Base-by-base conservation (phyloP, 2,113 vertebrate species). In the Athene cunicularia region DNA sequence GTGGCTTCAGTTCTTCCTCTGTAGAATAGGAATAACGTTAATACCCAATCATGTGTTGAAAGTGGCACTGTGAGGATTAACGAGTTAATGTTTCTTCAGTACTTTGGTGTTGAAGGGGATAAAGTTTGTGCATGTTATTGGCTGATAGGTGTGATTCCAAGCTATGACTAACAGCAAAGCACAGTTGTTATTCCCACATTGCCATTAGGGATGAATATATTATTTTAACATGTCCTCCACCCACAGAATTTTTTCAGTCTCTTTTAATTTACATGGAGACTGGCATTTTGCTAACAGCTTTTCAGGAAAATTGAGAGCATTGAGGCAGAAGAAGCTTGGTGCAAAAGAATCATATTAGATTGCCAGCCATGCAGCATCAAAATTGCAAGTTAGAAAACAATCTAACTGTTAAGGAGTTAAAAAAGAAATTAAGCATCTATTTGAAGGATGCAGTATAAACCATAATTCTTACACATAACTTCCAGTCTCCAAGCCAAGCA, bases 221-320 rank as follows among this genome's bases (percentile, higher is more conserved):
- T 89, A 50, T 52, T 94, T 86, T 93, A 82, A 21, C 26, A 27
- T n/a, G 28, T 53, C 55, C 30, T 82, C 49, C 45, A 23, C 58
- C 23, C 90, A 90, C 71, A 84, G 17, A 87, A 67, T 59, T 62
- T 72, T 94, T 82, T 96, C 80, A 82, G 19, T 86, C 50, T 70
- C 33, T 87, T 90, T 74, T 21, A 59, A 90, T 79, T 96, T 84
- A 55, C 41, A 66, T 47, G 89, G 39, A 83, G 32, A 28, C 76
- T 74, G 35, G 59, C 12, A 19, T 75, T 76, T 83, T 93, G n/a
- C 73, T 94, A 73, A 35, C 71, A 97, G 60, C 35, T 93, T 93
- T 96, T 96, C 88, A 95, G 77, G 86, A 95, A 96, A 63, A 95
- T 68, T 21, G 12, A 88, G 24, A 94, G 12, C 33, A 63, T 52